Evolutionary conservation across 37 sponge, comb jelly and placozoan species (phyloP).

Genomic region (Chondrosia reniformis): DNA sequence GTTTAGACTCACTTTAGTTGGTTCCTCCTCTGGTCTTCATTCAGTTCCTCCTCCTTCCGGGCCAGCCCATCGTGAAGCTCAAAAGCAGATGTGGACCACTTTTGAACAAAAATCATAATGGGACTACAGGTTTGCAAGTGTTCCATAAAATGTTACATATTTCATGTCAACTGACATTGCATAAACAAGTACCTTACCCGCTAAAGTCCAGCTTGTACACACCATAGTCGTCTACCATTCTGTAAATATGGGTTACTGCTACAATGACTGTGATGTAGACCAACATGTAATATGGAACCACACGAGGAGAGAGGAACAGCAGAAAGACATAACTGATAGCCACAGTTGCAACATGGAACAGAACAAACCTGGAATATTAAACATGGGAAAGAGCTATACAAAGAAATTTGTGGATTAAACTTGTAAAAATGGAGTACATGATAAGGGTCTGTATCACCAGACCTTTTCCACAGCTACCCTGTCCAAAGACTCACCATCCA

Average conservation of each 20-base stretch:
- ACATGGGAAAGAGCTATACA: neutral
- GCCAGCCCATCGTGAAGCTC: conserved; percentile 70
- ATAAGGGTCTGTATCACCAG: neutral
- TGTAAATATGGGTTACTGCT: conserved; percentile 55
- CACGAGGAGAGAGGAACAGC: conserved; percentile 24
- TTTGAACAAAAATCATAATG: conserved; percentile 63
- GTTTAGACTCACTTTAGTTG: conserved; percentile 42
- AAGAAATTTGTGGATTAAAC: neutral
- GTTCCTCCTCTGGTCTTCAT: conserved; percentile 52
- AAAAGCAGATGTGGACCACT: conserved; percentile 47
- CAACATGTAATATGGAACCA: conserved; percentile 34
- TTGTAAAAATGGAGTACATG: neutral
- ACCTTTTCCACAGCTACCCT: neutral
- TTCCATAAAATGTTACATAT: neutral
- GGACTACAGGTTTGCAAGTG: conserved; percentile 31
- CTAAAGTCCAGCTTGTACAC: conserved; percentile 70
- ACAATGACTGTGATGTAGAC: conserved; percentile 51
- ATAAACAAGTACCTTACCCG: conserved; percentile 32
- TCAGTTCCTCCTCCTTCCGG: conserved; percentile 47
- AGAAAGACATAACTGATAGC: conserved; percentile 31
- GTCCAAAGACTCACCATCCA: conserved; percentile 12
- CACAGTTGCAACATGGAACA: conserved; percentile 27
- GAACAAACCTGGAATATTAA: neutral
- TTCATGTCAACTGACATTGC: neutral
- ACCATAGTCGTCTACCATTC: conserved; percentile 67